Conservation (phyloP, 2,113 vertebrate genomes). For the Marcusenius ussheri region DNA sequence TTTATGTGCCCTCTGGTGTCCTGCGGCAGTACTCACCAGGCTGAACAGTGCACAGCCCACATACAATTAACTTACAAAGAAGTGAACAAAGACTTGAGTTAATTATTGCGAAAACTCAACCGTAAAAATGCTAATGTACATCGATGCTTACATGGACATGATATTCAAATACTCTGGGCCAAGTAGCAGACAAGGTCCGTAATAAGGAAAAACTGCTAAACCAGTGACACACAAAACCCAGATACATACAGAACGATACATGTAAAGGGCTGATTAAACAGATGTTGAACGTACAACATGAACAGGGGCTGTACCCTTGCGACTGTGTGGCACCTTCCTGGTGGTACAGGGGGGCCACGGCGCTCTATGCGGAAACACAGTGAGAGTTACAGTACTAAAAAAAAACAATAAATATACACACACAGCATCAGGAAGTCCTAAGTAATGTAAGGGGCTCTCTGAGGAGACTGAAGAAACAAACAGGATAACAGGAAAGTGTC, state of each 20-base stretch:
- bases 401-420: conserved; percentile 73
- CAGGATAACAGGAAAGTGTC: conserved; percentile 57
- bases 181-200: background rate
- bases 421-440: conserved; percentile 62
- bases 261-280: conserved; percentile 41
- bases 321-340: conserved; percentile 48
- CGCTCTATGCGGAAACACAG: conserved; percentile 58
- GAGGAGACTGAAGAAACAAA: background rate
- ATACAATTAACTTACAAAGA: conserved; percentile 33
- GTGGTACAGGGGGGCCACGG: conserved; percentile 56
- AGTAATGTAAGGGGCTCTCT: conserved; percentile 13
- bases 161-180: background rate
- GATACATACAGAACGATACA: background rate
- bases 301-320: conserved; percentile 59
- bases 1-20: conserved; percentile 41
- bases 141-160: background rate
- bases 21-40: conserved; percentile 28
- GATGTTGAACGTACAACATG: conserved; percentile 51
- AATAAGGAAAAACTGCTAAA: background rate
- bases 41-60: conserved; percentile 7
- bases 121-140: background rate
- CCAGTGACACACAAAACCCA: background rate
- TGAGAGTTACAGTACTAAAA: conserved; percentile 63
- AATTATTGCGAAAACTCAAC: conserved; percentile 2
- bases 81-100: conserved; percentile 52